These are phyloP conservation scores for Colinus virginianus DNA, from an alignment of 2,113 vertebrate species.

Conservation along the genomic window DNA sequence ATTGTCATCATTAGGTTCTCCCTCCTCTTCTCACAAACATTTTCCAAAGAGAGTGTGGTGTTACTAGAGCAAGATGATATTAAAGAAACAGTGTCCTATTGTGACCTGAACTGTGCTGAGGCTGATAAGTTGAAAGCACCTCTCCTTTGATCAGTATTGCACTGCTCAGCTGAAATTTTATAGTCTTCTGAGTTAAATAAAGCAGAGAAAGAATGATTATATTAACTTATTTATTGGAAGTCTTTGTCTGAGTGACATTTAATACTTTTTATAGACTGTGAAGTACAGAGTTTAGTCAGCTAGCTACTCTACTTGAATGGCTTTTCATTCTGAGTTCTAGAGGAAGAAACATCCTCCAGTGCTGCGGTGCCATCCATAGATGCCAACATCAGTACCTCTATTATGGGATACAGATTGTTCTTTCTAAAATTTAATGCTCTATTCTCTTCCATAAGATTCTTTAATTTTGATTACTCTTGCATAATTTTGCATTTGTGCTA, in stretches of 20 bases:
- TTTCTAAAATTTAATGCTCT: background rate
- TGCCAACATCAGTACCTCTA: background rate
- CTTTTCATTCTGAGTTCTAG: background rate
- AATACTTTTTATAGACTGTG: constrained; percentile 51
- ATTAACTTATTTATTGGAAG: constrained; percentile 59
- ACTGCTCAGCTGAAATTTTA: constrained; percentile 42
- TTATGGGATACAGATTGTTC: background rate
- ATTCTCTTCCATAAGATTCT: background rate
- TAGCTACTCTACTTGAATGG: background rate
- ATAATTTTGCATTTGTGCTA: background rate
- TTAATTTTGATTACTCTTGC: background rate
- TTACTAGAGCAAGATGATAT: background rate
- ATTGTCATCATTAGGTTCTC: background rate
- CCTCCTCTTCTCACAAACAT: background rate
- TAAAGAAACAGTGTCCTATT: background rate
- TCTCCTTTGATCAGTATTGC: background rate
- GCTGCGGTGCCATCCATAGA: background rate
- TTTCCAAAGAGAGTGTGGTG: background rate
- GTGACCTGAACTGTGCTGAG: background rate
- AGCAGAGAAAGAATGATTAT: constrained; percentile 8
- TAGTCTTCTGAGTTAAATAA: constrained; percentile 34
- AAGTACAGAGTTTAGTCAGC: constrained; percentile 45
- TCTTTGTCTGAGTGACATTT: constrained; percentile 29
- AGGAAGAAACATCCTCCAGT: background rate
- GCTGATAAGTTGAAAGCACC: background rate